Conservation (phyloP, 2,113 vertebrate genomes). For the Furnarius figulus region DNA sequence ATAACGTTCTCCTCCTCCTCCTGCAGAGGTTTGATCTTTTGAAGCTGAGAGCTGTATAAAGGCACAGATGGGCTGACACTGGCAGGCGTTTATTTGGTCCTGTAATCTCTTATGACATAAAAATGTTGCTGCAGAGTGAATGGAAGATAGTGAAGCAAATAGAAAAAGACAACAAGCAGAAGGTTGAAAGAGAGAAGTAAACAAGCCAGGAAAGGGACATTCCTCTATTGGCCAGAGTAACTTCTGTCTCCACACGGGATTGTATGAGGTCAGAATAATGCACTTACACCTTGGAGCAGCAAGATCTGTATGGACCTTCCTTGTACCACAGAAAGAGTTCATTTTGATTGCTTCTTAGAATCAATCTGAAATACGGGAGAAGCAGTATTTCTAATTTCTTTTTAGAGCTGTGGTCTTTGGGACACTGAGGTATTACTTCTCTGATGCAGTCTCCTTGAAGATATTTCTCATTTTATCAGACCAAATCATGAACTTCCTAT, state of each 20-base stretch:
- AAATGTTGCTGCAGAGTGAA: neutral
- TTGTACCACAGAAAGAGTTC: neutral
- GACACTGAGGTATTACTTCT: neutral
- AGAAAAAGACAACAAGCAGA: neutral
- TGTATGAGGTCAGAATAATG: neutral
- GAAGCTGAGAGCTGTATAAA: neutral
- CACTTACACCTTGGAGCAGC: neutral
- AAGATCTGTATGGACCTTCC: neutral
- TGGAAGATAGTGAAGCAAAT: neutral
- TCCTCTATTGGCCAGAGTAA: neutral
- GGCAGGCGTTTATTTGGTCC: neutral
- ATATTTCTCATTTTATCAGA: neutral
- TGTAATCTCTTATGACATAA: neutral
- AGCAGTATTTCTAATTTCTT: neutral
- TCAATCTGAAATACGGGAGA: neutral
- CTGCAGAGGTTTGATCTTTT: neutral
- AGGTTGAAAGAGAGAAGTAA: neutral
- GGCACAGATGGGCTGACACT: neutral
- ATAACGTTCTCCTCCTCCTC: neutral
- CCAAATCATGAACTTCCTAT: neutral
- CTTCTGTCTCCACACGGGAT: neutral
- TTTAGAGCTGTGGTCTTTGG: neutral
- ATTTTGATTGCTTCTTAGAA: neutral
- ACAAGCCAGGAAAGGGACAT: neutral
- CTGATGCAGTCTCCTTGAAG: neutral